Evolutionary conservation across 1,140 invertebrate species (phyloP).

Genomic region (Cotesia glomerata): DNA sequence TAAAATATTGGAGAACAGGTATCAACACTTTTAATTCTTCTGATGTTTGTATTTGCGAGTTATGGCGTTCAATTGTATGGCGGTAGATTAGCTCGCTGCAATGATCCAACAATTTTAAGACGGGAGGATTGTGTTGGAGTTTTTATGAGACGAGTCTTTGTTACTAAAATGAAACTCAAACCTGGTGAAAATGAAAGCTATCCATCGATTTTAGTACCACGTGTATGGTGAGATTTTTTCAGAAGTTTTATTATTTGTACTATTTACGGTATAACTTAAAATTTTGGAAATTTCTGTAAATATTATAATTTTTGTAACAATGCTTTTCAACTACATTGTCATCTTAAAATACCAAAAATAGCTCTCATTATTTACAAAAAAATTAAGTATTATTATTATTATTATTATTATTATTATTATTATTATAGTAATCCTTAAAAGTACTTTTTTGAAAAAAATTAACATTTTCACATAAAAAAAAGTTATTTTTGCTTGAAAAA

Average conservation of each 20-base stretch:
- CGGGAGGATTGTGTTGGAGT: slow-evolving; percentile 93
- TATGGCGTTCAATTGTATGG: slow-evolving; percentile 98
- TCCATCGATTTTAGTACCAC: slow-evolving; percentile 94
- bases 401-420: no score
- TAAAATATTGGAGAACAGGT: slow-evolving; percentile 52
- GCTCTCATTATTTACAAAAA: no score
- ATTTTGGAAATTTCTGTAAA: no score
- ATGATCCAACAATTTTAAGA: slow-evolving; percentile 87
- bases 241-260: background rate
- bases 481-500: no score
- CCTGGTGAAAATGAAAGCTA: slow-evolving; percentile 83
- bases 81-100: slow-evolving; percentile 93
- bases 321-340: background rate
- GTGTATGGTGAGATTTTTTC: slow-evolving; percentile 85
- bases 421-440: no score
- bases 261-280: no score
- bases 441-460: no score
- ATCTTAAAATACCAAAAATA: no score
- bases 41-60: slow-evolving; percentile 99
- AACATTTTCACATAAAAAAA: no score
- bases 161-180: slow-evolving; percentile 96
- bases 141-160: slow-evolving; percentile 93
- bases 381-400: no score
- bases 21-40: slow-evolving; percentile 94
- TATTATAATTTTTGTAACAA: background rate